phyloP scores from a whole-genome alignment of 2,113 vertebrate species.

The Scomber colias region DNA sequence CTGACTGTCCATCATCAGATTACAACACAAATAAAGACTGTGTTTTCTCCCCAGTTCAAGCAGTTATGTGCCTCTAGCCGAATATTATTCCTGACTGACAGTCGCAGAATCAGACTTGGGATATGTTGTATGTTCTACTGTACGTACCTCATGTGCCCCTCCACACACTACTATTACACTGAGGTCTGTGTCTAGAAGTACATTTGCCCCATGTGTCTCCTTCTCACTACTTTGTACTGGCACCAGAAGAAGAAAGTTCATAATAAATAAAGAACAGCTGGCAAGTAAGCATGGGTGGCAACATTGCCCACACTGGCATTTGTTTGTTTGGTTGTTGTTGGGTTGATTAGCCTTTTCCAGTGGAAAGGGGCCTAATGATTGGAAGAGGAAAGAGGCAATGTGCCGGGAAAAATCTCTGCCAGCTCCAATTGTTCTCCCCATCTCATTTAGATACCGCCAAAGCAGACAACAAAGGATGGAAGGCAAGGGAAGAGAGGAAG shows the following conservation, averaged over 20 bases:
- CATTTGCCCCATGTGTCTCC: not conserved
- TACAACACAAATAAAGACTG: no score
- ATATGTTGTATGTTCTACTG: no score
- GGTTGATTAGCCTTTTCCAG: conserved; percentile 64
- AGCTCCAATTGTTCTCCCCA: conserved; percentile 51
- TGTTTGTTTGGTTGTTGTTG: conserved; percentile 78
- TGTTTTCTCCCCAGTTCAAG: no score
- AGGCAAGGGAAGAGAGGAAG: conserved; percentile 7
- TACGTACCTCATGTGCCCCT: no score
- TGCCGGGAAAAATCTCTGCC: conserved; percentile 67
- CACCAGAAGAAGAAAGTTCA: conserved; percentile 22
- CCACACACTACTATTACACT: no score
- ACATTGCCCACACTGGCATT: conserved; percentile 52
- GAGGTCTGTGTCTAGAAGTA: not conserved
- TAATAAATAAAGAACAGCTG: conserved; percentile 70
- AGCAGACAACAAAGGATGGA: conserved; percentile 50
- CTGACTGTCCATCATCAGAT: not conserved
- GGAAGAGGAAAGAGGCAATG: conserved; percentile 60
- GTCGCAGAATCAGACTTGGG: no score
- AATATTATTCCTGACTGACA: no score
- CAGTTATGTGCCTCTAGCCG: no score
- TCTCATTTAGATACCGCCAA: conserved; percentile 47
- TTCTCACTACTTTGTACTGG: not conserved
- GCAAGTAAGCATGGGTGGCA: conserved; percentile 55
- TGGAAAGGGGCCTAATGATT: conserved; percentile 70